A percentile compares a stretch with the other conserved stretches of the same genome.
These are phyloP conservation scores for Hypothenemus hampei DNA, from an alignment of 1,140 invertebrate species.

Conservation along the genomic window DNA sequence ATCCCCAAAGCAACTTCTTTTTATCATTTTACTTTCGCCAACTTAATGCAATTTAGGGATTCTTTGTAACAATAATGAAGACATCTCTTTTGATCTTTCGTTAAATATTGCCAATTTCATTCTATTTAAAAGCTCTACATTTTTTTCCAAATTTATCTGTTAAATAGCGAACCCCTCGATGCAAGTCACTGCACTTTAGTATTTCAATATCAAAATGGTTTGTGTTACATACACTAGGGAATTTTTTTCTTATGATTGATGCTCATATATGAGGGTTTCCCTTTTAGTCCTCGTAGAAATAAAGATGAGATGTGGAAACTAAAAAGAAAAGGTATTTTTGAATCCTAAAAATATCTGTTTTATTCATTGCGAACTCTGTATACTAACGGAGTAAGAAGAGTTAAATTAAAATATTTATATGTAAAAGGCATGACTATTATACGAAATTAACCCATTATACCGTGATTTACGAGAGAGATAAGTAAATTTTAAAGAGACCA, in stretches of 20 bases:
- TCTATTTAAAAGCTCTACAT: no score
- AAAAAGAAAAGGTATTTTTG: no score
- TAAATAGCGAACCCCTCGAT: conserved; percentile 5
- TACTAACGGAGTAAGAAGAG: conserved; percentile 6
- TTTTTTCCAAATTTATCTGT: no score
- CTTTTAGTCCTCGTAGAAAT: no score
- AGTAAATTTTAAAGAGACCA: conserved; percentile 9
- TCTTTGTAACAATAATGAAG: conserved; percentile 28
- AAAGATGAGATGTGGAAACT: no score
- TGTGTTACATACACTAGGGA: conserved; percentile 4
- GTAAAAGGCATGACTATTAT: background rate
- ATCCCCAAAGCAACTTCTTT: conserved; percentile 20
- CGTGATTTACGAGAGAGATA: conserved; percentile 14
- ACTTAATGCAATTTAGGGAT: conserved; percentile 26
- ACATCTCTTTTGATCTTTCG: conserved; percentile 26
- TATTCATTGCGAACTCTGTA: no score
- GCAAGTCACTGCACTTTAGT: conserved; percentile 4
- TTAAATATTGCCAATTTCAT: conserved; percentile 23
- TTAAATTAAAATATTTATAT: conserved; percentile 16
- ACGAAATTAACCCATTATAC: conserved; percentile 11
- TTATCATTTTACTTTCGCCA: conserved; percentile 26
- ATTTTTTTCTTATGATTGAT: conserved; percentile 6
- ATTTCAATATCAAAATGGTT: conserved; percentile 8
- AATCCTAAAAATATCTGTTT: no score
- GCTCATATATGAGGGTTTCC: background rate